A percentile compares a stretch with the other conserved stretches of the same genome.
These are phyloP conservation scores for Psilopogon haemacephalus DNA, from an alignment of 2,113 vertebrate species.

Conservation along the genomic window DNA sequence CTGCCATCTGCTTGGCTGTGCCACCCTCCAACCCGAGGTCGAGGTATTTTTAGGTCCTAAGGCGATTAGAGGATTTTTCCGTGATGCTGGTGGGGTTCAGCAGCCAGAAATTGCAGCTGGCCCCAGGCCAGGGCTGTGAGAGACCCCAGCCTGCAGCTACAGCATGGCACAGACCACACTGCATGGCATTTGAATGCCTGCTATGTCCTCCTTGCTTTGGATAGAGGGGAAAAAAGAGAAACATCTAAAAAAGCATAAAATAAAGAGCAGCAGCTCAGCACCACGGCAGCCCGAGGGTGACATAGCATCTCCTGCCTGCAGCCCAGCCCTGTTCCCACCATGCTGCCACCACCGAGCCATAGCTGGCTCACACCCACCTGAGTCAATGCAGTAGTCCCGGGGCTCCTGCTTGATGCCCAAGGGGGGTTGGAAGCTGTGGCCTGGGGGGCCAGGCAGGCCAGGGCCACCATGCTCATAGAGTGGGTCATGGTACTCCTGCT, in stretches of 20 bases:
- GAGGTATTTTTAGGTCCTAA: constrained; percentile 78
- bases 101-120: constrained; percentile 19
- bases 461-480: constrained; percentile 88
- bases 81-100: constrained; percentile 66
- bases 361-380: constrained; percentile 77
- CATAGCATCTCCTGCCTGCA: accelerated
- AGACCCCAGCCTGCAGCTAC: not conserved
- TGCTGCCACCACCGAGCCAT: accelerated
- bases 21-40: constrained; percentile 24
- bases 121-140: not conserved
- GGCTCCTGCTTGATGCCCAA: constrained; percentile 97
- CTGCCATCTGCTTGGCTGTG: constrained; percentile 29
- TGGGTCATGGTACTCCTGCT: constrained; percentile 90
- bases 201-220: not conserved
- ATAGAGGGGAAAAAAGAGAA: not conserved
- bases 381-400: constrained; percentile 93
- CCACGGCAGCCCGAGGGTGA: accelerated
- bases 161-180: not conserved
- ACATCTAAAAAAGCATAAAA: not conserved
- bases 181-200: accelerated
- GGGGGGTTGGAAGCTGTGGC: constrained; percentile 83
- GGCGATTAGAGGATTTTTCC: constrained; percentile 81
- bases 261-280: not conserved
- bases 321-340: accelerated
- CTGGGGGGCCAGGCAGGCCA: constrained; percentile 73